phyloP scores from a whole-genome alignment of 2,797 vertebrate species.

The Glyptemys insculpta region DNA sequence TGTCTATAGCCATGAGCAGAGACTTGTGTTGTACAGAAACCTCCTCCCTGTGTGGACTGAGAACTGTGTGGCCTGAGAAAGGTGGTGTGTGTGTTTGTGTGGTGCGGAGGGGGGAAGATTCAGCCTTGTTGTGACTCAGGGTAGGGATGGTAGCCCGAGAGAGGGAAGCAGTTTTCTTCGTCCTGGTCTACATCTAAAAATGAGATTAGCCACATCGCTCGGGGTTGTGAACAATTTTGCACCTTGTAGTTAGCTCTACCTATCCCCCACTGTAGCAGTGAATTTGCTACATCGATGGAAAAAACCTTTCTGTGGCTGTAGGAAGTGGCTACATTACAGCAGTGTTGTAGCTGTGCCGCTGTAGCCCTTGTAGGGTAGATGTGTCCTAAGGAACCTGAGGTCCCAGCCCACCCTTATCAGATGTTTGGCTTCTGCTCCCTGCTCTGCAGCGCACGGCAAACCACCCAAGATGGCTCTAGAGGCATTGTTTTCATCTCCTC shows the following conservation, averaged over 20 bases:
- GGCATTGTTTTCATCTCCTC: neutral
- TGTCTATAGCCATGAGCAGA: neutral
- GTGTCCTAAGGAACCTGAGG: neutral
- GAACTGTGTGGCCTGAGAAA: neutral
- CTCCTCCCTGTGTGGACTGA: neutral
- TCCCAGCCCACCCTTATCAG: neutral
- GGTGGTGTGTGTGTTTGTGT: neutral
- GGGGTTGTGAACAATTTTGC: neutral
- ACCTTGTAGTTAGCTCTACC: neutral
- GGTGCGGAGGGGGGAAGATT: neutral
- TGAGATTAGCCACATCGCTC: neutral
- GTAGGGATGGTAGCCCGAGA: neutral
- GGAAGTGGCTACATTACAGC: neutral
- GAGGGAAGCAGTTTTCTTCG: neutral
- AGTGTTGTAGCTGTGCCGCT: no score
- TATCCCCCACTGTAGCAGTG: no score
- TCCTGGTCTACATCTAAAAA: neutral
- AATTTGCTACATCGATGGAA: neutral
- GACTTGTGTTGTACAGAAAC: neutral
- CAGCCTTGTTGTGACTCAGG: neutral
- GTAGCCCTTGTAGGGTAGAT: neutral
- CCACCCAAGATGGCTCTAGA: neutral
- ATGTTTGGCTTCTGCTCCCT: accelerated
- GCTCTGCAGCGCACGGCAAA: neutral
- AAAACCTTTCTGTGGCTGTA: neutral